These are phyloP conservation scores for Apaloderma vittatum DNA, from an alignment of 2,113 vertebrate species.

Conservation along the genomic window DNA sequence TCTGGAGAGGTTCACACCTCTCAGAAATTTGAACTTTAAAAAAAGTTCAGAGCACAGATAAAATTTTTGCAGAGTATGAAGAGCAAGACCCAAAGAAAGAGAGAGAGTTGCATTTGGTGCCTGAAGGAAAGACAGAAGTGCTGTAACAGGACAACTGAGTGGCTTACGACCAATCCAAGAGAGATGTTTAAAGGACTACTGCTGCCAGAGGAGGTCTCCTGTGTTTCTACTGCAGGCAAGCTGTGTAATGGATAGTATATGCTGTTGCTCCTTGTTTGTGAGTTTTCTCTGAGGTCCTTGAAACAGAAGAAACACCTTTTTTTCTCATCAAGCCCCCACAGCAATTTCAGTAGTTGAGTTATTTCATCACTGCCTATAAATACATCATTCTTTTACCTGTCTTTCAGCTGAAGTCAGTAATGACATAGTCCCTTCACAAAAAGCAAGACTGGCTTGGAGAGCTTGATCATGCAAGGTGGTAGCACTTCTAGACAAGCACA, in stretches of 20 bases:
- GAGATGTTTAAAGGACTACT: not conserved
- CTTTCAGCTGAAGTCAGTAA: not conserved
- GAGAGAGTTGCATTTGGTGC: not conserved
- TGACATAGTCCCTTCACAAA: not conserved
- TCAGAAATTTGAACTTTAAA: not conserved
- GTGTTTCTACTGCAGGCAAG: not conserved
- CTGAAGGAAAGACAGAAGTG: not conserved
- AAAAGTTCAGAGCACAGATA: not conserved
- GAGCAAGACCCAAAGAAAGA: not conserved
- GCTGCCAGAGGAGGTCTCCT: not conserved
- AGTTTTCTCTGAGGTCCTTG: not conserved
- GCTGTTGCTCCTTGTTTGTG: not conserved
- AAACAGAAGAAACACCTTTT: not conserved
- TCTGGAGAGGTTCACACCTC: not conserved
- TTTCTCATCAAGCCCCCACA: not conserved
- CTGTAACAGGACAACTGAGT: not conserved
- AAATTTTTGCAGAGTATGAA: not conserved
- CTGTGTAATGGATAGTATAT: not conserved
- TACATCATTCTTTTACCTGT: not conserved
- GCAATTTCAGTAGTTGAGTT: not conserved
- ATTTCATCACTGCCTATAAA: not conserved
- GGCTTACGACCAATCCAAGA: not conserved
- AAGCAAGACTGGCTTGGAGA: not conserved
- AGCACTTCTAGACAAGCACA: not conserved
- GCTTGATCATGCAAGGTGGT: not conserved